Conservation (phyloP, 2,888 invertebrate species). For the Lottia gigantea region DNA sequence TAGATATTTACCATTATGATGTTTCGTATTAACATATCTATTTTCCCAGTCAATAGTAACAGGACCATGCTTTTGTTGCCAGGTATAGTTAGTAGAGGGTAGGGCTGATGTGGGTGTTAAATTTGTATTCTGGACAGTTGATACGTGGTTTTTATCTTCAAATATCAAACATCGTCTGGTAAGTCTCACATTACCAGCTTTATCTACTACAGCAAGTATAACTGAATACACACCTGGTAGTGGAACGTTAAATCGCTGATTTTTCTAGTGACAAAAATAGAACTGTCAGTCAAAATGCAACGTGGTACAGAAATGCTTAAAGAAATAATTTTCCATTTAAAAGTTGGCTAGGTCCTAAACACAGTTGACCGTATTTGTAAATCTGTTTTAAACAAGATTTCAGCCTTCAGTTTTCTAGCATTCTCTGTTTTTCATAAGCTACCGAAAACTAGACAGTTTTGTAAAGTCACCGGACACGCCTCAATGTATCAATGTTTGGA, state of each 20-base stretch:
- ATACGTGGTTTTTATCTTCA: background rate
- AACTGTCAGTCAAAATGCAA: too few species aligned
- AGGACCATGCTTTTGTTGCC: background rate
- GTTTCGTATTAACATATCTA: background rate
- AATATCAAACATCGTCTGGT: background rate
- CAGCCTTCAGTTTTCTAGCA: too few species aligned
- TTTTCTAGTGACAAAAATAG: background rate
- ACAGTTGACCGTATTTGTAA: too few species aligned
- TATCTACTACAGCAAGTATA: background rate
- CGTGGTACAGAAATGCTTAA: too few species aligned
- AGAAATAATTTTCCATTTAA: too few species aligned
- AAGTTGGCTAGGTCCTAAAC: too few species aligned
- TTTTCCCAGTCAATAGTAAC: background rate
- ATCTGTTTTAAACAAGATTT: too few species aligned
- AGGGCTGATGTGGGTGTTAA: background rate
- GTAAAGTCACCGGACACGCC: too few species aligned
- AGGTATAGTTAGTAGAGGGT: background rate
- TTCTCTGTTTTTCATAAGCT: too few species aligned
- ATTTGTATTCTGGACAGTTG: background rate
- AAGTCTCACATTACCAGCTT: background rate
- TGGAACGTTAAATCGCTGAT: background rate
- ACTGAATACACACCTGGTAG: background rate
- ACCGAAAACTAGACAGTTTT: too few species aligned
- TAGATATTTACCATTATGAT: background rate
- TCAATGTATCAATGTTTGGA: too few species aligned